Evolutionary conservation across 2,888 invertebrate species (phyloP).

Genomic region (Thalpophila matura): DNA sequence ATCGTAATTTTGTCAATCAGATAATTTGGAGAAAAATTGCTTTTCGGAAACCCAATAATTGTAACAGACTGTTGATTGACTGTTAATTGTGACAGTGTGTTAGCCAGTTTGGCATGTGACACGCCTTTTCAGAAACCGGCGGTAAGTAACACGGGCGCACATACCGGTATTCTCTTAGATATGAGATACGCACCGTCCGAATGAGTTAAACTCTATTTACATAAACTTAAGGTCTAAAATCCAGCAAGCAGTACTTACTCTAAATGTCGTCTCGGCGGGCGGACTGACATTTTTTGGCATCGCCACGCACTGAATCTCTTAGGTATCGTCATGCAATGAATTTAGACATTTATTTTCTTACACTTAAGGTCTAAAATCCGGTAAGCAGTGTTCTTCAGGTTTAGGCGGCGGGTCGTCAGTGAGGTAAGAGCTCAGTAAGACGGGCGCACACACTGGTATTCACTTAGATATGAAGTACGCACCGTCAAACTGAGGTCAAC

Average conservation of each 20-base stretch:
- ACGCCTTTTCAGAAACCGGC: too few species aligned
- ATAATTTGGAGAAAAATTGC: too few species aligned
- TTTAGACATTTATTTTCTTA: background rate
- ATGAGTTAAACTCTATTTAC: background rate
- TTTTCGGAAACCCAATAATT: too few species aligned
- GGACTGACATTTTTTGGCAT: background rate
- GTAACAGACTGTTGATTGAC: too few species aligned
- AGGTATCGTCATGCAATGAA: background rate
- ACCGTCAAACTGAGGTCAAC: background rate
- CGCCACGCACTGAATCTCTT: too few species aligned
- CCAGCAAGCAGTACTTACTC: background rate
- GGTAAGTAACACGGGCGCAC: background rate
- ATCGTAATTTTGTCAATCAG: too few species aligned
- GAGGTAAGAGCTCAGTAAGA: conserved; percentile 84
- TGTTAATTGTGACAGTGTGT: too few species aligned
- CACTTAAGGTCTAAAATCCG: conserved; percentile 71
- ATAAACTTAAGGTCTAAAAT: background rate
- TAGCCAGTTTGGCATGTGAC: too few species aligned
- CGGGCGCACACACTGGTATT: background rate
- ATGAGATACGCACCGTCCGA: background rate
- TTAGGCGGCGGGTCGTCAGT: conserved; percentile 78
- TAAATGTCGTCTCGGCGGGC: too few species aligned
- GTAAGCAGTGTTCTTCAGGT: conserved; percentile 75
- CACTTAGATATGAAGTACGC: background rate
- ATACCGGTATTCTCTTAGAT: background rate